These are phyloP conservation scores for Caenorhabditis sp. DNA, from an alignment of 2,888 invertebrate species.

Conservation along the genomic window DNA sequence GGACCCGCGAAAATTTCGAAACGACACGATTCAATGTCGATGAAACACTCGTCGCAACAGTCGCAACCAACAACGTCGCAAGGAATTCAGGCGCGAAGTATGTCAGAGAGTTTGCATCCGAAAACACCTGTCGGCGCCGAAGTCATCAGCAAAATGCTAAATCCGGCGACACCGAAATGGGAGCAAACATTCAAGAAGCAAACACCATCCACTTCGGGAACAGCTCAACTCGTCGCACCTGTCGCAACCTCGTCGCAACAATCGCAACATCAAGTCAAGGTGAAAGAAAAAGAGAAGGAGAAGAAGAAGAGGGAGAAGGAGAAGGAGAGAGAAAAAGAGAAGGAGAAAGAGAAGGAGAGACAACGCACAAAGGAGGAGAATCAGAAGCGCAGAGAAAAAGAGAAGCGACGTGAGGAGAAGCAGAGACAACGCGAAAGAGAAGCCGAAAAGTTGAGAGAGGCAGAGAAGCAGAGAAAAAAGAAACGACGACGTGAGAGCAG, in stretches of 20 bases:
- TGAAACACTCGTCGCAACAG: too few species aligned
- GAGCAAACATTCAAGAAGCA: background rate
- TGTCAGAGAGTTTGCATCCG: constrained; percentile 1
- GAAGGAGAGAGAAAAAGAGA: constrained; percentile 12
- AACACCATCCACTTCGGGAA: background rate
- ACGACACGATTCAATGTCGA: constrained; percentile 36
- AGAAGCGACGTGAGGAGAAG: constrained; percentile 12
- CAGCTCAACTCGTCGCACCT: too few species aligned
- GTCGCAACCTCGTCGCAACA: too few species aligned
- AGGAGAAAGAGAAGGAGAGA: background rate
- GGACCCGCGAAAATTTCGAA: constrained; percentile 15
- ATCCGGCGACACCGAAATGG: too few species aligned
- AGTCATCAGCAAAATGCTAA: background rate
- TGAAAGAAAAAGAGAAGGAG: too few species aligned
- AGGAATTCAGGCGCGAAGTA: constrained; percentile 14
- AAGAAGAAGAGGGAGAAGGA: constrained; percentile 26
- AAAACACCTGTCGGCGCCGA: background rate
- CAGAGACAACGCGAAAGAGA: constrained; percentile 13
- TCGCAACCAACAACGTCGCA: constrained; percentile 6
- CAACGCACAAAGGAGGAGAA: constrained; percentile 12
- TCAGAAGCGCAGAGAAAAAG: constrained; percentile 21
- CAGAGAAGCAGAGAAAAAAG: constrained; percentile 20
- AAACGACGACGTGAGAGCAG: constrained; percentile 9
- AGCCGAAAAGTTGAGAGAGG: constrained; percentile 12
- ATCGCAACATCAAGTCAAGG: too few species aligned